Percentiles rank a stretch among this genome's conserved stretches.
Evolutionary conservation across 2,113 vertebrate species (phyloP).

Genomic region (Limnothrissa miodon): DNA sequence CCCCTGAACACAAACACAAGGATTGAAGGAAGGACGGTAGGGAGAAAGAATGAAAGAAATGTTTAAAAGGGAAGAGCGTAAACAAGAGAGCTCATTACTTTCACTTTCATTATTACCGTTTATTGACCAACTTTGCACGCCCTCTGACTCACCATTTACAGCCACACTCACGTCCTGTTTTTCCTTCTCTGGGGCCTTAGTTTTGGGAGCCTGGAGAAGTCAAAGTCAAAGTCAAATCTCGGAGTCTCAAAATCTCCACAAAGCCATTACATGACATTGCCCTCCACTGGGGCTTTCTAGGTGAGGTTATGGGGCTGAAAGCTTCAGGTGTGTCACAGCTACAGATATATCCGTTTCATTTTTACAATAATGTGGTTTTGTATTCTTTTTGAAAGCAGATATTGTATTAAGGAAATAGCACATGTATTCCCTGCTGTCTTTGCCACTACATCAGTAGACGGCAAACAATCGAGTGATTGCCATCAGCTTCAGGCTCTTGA

Average conservation of each 20-base stretch:
- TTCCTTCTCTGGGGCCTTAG: slow-evolving; percentile 63
- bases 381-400: neutral
- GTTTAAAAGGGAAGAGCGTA: too few relatives aligned
- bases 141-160: slow-evolving; percentile 60
- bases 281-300: neutral
- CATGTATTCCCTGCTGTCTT: neutral
- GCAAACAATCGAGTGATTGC: too few relatives aligned
- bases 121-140: neutral
- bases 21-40: neutral
- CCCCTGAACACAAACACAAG: slow-evolving; percentile 64
- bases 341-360: neutral
- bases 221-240: neutral
- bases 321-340: neutral
- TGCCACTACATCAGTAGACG: neutral
- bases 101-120: neutral
- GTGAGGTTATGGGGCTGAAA: neutral
- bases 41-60: neutral
- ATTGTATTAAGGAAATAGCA: neutral
- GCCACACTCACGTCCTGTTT: slow-evolving; percentile 52
- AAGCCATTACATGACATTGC: neutral
- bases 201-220: slow-evolving; percentile 61
- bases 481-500: neutral
- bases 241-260: neutral
- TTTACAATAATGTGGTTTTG: neutral
- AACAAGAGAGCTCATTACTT: neutral